Percentiles rank a stretch among this genome's conserved stretches.
These are phyloP conservation scores for Microplitis demolitor DNA, from an alignment of 1,140 invertebrate species.

Conservation along the genomic window DNA sequence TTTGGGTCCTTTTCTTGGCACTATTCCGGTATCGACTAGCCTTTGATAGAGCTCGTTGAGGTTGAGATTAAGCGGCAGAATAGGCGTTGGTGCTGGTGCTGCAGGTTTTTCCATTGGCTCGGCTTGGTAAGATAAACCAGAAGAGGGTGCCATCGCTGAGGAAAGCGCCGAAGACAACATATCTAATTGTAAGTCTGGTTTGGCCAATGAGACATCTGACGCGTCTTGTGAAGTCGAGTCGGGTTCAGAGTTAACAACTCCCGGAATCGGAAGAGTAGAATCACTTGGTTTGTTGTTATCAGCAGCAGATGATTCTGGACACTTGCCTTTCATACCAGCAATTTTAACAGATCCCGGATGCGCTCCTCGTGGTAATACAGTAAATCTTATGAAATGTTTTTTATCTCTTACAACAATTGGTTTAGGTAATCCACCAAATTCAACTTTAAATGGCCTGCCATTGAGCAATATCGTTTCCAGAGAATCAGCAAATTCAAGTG, in stretches of 20 bases:
- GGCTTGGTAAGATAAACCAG: conserved; percentile 63
- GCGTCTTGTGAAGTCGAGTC: conserved; percentile 55
- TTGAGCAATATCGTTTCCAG: conserved; percentile 81
- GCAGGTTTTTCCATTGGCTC: conserved; percentile 48
- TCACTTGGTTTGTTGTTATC: conserved; percentile 32
- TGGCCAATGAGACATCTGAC: conserved; percentile 41
- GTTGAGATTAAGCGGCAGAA: conserved; percentile 64
- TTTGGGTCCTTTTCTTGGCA: conserved; percentile 62
- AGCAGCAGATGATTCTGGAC: conserved; percentile 41
- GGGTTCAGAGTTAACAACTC: conserved; percentile 44
- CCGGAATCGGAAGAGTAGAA: conserved; percentile 10
- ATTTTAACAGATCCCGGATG: conserved; percentile 72
- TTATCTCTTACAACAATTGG: conserved; percentile 79
- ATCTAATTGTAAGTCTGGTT: conserved; percentile 62
- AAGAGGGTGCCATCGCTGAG: conserved; percentile 65
- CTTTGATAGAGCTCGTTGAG: conserved; percentile 84
- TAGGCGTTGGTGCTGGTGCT: conserved; percentile 47
- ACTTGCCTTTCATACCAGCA: conserved; percentile 69
- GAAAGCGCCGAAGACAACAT: conserved; percentile 70
- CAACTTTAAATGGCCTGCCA: conserved; percentile 79
- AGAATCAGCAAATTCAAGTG: conserved; percentile 79
- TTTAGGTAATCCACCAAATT: conserved; percentile 92
- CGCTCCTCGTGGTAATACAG: conserved; percentile 77
- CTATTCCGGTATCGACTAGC: conserved; percentile 82
- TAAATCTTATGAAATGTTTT: conserved; percentile 83